A percentile compares a stretch with the other conserved stretches of the same genome.
These are phyloP conservation scores for Darevskia mixta DNA, from an alignment of 2,797 vertebrate genomes.

Conservation along the genomic window DNA sequence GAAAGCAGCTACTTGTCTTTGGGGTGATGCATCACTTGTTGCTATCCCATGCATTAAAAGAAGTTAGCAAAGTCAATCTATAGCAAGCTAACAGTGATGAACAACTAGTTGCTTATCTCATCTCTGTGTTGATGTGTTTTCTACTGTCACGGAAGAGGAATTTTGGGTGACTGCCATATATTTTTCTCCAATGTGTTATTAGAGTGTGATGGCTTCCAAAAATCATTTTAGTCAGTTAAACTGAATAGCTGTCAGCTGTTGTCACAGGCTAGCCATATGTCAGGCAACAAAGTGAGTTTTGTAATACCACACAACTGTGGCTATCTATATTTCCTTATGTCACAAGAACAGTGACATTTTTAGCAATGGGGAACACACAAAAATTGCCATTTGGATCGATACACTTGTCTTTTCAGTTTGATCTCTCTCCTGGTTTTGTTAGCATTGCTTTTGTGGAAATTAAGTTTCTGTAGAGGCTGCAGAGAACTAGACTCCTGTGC, in stretches of 20 bases:
- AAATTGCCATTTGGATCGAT: background rate
- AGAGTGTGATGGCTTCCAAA: background rate
- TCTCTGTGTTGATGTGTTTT: background rate
- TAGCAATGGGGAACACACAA: background rate
- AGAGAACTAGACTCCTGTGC: no score
- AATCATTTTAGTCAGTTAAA: slow-evolving; percentile 18
- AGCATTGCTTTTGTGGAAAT: background rate
- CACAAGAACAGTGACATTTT: background rate
- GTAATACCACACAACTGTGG: background rate
- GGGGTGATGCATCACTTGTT: background rate
- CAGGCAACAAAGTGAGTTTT: background rate
- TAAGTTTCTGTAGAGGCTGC: background rate
- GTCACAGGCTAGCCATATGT: slow-evolving; percentile 39
- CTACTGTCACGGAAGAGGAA: slow-evolving; percentile 26
- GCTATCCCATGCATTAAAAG: background rate
- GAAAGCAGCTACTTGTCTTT: background rate
- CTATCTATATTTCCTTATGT: background rate
- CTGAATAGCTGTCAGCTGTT: slow-evolving; percentile 24
- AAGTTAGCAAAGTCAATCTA: background rate
- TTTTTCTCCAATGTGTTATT: slow-evolving; percentile 24
- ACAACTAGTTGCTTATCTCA: background rate
- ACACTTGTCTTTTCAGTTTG: background rate
- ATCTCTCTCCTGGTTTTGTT: background rate
- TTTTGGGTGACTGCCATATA: slow-evolving; percentile 32
- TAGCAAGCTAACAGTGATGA: background rate